Evolutionary conservation across 2,888 invertebrate species (phyloP), one percentile per base, ranked within the genome.

Genomic region (Agriopis aurantiaria): DNA sequence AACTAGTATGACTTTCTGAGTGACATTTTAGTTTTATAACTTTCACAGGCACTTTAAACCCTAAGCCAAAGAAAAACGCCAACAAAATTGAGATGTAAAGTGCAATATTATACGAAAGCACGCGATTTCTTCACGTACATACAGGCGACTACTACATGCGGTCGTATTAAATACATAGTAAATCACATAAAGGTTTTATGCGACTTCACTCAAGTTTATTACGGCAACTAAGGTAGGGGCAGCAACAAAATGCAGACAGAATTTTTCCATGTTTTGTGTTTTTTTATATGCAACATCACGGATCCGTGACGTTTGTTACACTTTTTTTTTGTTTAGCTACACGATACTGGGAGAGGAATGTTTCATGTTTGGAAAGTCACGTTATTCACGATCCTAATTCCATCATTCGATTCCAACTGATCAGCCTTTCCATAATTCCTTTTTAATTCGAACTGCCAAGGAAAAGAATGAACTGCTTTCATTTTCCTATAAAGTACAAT

Each of bases 121-220:
- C 56, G 51, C 65, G 70, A 58, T 71, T 71, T 71, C 70, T 71
- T 71, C 70, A 71, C 69, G 51, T 57, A 33, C 75, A 62, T 75
- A 72, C 76, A 65, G 64, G 67, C 66, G 64, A 65, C 75, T 77
- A 74, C 75, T 80, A 83, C 85, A 84, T 79, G 80, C 76, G 81
- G 75, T 76, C 80, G 82, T 82, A 91, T 92, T 90, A 91, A 91
- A 88, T 91, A 92, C 91, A 91, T 91, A 91, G 89, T 91, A 91
- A 92, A 92, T 92, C 89, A 90, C 88, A 91, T 89, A 88, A 88
- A 88, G 83, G 84, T 87, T 92, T 92, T 91, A 91, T 91, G 92
- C 75, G 90, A 86, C 89, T 90, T 84, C 87, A 85, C 87, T 87
- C 86, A 80, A 82, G 77, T 90, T 91, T 91, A 91, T 89, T 87